Evolutionary conservation across 2,113 vertebrate genomes (phyloP).

Genomic region (Amphilophus citrinellus): DNA sequence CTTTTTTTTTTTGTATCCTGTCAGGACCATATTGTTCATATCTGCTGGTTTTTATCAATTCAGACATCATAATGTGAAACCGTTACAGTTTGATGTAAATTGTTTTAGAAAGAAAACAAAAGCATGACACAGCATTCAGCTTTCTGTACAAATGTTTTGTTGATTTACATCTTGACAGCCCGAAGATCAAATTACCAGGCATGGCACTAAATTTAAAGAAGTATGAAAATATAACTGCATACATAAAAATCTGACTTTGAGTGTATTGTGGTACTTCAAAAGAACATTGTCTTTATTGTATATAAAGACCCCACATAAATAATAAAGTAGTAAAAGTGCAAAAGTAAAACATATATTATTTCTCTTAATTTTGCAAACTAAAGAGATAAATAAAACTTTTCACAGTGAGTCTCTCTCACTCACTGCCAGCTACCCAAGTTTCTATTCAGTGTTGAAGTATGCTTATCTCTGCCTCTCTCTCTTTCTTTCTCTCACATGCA

Average conservation of each 20-base stretch:
- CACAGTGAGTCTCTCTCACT: not conserved
- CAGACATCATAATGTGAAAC: not conserved
- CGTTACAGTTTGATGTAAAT: not conserved
- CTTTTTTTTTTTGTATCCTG: not conserved
- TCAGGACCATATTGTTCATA: not conserved
- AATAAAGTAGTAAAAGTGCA: no score
- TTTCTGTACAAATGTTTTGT: not conserved
- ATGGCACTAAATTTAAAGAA: not conserved
- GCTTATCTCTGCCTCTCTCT: not conserved
- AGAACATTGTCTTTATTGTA: not conserved
- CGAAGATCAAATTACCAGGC: not conserved
- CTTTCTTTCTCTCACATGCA: not conserved
- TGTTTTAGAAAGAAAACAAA: not conserved
- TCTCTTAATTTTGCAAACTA: not conserved
- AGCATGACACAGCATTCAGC: not conserved
- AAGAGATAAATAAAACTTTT: not conserved
- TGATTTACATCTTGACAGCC: not conserved
- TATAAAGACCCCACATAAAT: not conserved
- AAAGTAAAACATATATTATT: not conserved
- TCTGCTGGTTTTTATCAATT: not conserved
- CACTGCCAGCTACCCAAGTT: conserved; percentile 10
- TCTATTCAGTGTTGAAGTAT: conserved; percentile 8
- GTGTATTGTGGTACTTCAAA: not conserved
- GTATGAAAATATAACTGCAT: not conserved
- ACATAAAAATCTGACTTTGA: not conserved